A percentile compares a stretch with the other conserved stretches of the same genome.
Conservation (phyloP, 2,113 vertebrate species). For the Suricata suricatta region DNA sequence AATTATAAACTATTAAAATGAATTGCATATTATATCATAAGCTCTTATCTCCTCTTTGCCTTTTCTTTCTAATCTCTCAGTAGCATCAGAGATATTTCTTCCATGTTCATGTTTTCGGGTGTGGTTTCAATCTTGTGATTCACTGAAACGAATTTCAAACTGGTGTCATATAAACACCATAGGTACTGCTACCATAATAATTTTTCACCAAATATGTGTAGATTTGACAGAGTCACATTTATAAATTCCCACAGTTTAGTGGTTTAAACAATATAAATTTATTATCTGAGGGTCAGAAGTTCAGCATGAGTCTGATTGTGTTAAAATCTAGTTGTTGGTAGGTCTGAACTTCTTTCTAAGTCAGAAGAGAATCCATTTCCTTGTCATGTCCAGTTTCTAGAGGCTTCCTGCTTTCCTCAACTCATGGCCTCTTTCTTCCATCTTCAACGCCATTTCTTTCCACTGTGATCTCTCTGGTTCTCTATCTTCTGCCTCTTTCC, state of each 20-base stretch:
- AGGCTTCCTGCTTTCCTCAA: background rate
- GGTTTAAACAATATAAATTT: background rate
- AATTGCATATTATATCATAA: background rate
- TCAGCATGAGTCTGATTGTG: background rate
- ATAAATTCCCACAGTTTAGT: background rate
- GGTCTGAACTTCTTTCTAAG: background rate
- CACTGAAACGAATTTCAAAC: conserved; percentile 44
- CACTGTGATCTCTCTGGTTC: background rate
- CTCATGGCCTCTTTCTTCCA: background rate
- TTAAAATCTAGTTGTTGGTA: background rate
- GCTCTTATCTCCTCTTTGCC: background rate
- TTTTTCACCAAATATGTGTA: conserved; percentile 31
- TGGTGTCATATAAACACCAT: background rate
- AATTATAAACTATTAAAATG: background rate
- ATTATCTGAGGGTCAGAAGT: background rate
- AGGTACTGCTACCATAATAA: background rate
- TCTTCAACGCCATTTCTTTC: background rate
- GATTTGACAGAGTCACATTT: background rate
- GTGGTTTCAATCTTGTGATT: background rate
- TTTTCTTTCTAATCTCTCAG: background rate
- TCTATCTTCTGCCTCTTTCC: background rate
- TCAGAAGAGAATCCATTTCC: background rate
- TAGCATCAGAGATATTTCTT: background rate
- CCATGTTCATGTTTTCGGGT: background rate
- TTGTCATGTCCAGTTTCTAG: background rate